Evolutionary conservation across 2,113 vertebrate species (phyloP).

Genomic region (Bufo gargarizans): DNA sequence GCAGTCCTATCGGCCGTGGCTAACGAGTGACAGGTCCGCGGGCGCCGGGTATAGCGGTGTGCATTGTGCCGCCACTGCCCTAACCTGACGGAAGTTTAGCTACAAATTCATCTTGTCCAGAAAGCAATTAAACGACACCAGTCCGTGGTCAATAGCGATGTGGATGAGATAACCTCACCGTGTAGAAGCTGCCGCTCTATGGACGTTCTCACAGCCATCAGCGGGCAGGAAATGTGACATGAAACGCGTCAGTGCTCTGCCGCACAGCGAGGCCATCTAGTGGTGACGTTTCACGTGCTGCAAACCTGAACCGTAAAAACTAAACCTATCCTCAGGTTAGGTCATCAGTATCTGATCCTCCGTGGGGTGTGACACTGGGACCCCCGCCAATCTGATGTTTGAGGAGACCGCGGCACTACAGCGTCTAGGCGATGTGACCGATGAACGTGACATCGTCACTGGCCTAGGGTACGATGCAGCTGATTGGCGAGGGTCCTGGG

Average conservation of each 20-base stretch:
- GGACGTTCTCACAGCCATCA: slow-evolving; percentile 42
- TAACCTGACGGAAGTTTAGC: slow-evolving; percentile 57
- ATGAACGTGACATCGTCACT: too few relatives aligned
- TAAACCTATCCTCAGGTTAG: too few relatives aligned
- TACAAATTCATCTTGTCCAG: slow-evolving; percentile 52
- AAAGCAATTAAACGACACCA: slow-evolving; percentile 42
- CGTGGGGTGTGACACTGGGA: too few relatives aligned
- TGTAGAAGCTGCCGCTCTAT: slow-evolving; percentile 42
- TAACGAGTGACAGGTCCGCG: slow-evolving; percentile 6
- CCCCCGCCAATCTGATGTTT: too few relatives aligned
- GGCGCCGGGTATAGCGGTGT: not conserved
- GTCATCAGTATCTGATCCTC: too few relatives aligned
- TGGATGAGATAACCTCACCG: slow-evolving; percentile 51
- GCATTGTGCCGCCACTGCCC: slow-evolving; percentile 60
- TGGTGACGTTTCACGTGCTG: not conserved
- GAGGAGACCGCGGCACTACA: not conserved
- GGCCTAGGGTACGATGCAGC: too few relatives aligned
- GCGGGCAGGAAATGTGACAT: not conserved
- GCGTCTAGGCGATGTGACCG: not conserved
- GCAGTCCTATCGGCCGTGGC: not conserved
- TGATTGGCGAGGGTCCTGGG: too few relatives aligned
- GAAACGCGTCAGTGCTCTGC: not conserved
- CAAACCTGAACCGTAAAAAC: not conserved
- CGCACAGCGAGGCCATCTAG: not conserved
- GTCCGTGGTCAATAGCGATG: slow-evolving; percentile 54